Percentiles rank a stretch among this genome's conserved stretches.
These are phyloP conservation scores for Chrysochloris asiatica DNA, from an alignment of 2,113 vertebrate genomes.

Conservation along the genomic window DNA sequence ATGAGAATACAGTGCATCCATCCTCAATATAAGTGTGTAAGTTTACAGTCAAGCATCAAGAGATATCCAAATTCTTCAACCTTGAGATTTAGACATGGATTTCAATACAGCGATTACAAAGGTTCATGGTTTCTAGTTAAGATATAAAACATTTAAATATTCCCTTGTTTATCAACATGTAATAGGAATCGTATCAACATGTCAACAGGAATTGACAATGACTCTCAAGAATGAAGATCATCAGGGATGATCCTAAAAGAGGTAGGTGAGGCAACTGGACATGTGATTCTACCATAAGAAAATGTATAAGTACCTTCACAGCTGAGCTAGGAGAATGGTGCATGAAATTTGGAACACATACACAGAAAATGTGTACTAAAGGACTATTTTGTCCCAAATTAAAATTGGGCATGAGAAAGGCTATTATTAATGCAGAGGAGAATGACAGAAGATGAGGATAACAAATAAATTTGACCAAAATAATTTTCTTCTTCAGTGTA, in stretches of 20 bases:
- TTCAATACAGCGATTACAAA: not conserved
- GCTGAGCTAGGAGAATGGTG: not conserved
- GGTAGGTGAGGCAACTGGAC: not conserved
- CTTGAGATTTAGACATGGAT: slow-evolving; percentile 34
- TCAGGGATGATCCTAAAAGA: not conserved
- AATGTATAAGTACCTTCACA: not conserved
- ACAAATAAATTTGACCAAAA: not conserved
- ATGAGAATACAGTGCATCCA: not conserved
- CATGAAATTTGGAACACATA: not conserved
- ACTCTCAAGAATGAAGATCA: not conserved
- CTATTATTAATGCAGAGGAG: not conserved
- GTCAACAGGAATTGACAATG: not conserved
- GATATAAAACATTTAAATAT: not conserved
- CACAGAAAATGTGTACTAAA: not conserved
- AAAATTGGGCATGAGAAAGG: not conserved
- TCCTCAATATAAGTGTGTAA: not conserved
- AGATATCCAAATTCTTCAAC: not conserved
- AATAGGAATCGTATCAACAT: too few relatives aligned
- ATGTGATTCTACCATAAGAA: not conserved
- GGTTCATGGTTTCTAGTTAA: not conserved
- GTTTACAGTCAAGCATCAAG: not conserved
- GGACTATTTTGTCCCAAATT: not conserved
- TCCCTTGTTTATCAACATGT: not conserved
- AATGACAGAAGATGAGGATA: not conserved
- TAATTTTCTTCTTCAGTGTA: not conserved